These are phyloP conservation scores for Tupaia chinensis DNA, from an alignment of 2,113 vertebrate genomes.

Conservation along the genomic window DNA sequence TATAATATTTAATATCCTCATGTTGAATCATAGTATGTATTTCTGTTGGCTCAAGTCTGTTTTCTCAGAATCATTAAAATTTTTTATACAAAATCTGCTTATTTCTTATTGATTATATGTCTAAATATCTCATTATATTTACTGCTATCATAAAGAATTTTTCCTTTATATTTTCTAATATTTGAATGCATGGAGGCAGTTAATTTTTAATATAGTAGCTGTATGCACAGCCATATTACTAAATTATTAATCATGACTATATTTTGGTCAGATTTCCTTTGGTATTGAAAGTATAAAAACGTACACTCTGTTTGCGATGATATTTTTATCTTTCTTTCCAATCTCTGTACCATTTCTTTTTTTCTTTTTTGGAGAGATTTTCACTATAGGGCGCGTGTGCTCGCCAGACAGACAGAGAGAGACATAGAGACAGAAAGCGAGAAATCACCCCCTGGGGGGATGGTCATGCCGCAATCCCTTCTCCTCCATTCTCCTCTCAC, in stretches of 20 bases:
- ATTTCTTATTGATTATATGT: not conserved
- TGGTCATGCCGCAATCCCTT: no score
- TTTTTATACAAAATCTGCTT: not conserved
- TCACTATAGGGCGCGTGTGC: no score
- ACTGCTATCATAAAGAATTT: not conserved
- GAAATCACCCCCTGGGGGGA: no score
- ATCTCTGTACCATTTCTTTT: not conserved
- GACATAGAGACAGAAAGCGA: no score
- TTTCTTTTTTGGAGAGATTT: no score
- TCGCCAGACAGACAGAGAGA: no score
- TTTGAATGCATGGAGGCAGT: not conserved
- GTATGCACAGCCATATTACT: not conserved
- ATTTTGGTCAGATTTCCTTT: not conserved
- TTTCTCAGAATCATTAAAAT: not conserved
- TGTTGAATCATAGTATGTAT: not conserved
- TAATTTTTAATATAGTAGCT: not conserved
- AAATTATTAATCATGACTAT: not conserved
- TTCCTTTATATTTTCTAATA: not conserved
- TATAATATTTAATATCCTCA: not conserved
- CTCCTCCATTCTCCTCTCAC: no score
- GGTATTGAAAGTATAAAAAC: not conserved
- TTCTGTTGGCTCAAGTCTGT: not conserved
- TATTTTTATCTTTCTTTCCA: not conserved
- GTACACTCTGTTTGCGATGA: not conserved
- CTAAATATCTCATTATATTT: not conserved